Evolutionary conservation across 2,797 vertebrate species (phyloP), one percentile per base, ranked within the genome.

Genomic region (Potorous gilbertii): DNA sequence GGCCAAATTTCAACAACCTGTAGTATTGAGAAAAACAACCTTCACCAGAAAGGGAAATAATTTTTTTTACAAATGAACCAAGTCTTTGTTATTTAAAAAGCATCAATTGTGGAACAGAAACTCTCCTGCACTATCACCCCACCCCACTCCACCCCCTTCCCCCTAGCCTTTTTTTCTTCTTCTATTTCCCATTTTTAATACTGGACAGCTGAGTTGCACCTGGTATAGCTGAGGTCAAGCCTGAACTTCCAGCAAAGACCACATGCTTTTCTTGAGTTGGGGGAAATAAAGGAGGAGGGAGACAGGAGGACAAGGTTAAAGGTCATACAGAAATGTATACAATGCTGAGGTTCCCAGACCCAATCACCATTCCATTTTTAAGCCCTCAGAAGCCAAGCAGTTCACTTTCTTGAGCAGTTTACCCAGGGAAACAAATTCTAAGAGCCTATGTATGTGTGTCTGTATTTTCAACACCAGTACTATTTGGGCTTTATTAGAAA

Each of bases 31-130:
- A 96, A 95, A 31, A 90, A 66, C 24, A 95, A 5, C 29, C 46
- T 90, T 91, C 93, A 62, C 91, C 94, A 98, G 94, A 98, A 97
- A 95, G 92, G 94, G 96, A 98, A 98, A 62, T 95, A 66, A 81
- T 56, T 91, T 81, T 96, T 52, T 52, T 52, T 74, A 92, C 0
- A 10, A 94, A 56, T 92, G 95, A 55, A 28, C 93, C 2, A 12
- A 92, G 55, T 92, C 93, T 87, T 97, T 29, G 93, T 13, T 40
- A n/a, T 0, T 93, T 90, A 97, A 96, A 95, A 34, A 95, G 91
- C 59, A 95, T 74, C 94, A 96, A 97, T 93, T 97, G 95, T 97
- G 95, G 97, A 98, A 98, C 97, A 98, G 97, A 98, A 98, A 97
- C 97, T 93, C 34, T 28, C 27, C 92, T 46, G 40, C 40, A 27